Evolutionary conservation across 1,140 invertebrate species (phyloP), one percentile per base, ranked within the genome.

Genomic region (Drosophila pruinosa): DNA sequence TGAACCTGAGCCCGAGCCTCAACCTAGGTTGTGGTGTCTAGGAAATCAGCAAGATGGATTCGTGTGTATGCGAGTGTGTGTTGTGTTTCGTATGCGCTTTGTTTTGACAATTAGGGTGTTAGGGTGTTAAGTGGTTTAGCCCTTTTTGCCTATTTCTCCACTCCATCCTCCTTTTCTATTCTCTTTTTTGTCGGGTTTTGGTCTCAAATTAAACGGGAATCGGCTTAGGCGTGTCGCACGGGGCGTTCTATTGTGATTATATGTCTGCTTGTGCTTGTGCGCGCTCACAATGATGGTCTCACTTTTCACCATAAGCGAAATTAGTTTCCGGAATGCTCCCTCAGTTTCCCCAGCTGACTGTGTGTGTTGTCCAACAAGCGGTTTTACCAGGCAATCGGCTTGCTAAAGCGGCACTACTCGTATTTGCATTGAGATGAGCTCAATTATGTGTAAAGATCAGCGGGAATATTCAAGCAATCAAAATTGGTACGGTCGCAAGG

Each of bases 51-150:
- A 54, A 63, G 61, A 63, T 63, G 54, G 28, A 47, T 26, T 43
- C 28, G 15, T 39, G 0, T 65, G n/a, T 57, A 14, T 47, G 15
- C 41, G 19, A 48, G 17, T 38, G 15, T 65, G 15, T 65, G 14
- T 17, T 53, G 17, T 62, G 57, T 76, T 67, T 85, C 73, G 68
- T 82, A 67, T 83, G 45, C 69, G 50, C 72, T 85, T 77, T 89
- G 85, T 89, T 89, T 89, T 89, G 85, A 89, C 85, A 89, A 89
- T 89, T 89, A 89, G 85, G 80, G 85, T 88, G 82, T 86, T 86
- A 81, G 82, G 82, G 82, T 89, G 85, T 89, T 89, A 89, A 89
- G 85, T 89, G 85, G 85, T 89, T 81, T 85, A 89, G 76, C 83
- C 85, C 75, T 86, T 86, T 85, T 70, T 74, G 56, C 7, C 12